Evolutionary conservation across 2,797 vertebrate species (phyloP).

Genomic region (Xyrichtys novacula): DNA sequence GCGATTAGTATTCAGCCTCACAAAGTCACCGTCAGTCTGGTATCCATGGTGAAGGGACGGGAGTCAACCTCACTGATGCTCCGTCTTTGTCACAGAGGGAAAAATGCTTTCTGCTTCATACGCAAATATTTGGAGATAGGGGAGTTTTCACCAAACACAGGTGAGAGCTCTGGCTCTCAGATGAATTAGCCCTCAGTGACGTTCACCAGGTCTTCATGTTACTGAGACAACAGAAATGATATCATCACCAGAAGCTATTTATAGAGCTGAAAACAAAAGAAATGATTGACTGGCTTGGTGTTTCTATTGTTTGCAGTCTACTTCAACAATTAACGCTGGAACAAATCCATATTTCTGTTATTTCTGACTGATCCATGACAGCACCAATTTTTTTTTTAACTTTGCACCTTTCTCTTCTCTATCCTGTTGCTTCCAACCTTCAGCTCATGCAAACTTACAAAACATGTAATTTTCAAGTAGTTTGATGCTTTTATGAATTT

Average conservation of each 20-base stretch:
- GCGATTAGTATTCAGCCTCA: conserved; percentile 72
- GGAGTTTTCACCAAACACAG: conserved; percentile 19
- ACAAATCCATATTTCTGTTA: no score
- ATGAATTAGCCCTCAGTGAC: conserved; percentile 16
- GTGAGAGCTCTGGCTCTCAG: background rate
- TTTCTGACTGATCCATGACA: no score
- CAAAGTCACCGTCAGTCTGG: conserved; percentile 67
- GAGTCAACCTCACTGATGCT: conserved; percentile 58
- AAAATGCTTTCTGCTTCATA: conserved; percentile 35
- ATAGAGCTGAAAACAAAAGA: background rate
- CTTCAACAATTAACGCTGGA: no score
- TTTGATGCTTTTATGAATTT: no score
- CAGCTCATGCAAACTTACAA: no score
- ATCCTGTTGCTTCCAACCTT: no score
- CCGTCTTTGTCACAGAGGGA: conserved; percentile 50
- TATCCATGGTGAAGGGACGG: conserved; percentile 79
- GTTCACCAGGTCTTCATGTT: conserved; percentile 9
- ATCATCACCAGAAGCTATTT: background rate
- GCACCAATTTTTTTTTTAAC: no score
- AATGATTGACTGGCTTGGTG: no score
- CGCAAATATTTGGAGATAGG: conserved; percentile 44
- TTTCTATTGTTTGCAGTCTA: no score
- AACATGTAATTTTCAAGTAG: no score
- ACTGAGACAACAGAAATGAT: conserved; percentile 12
- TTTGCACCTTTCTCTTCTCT: no score